phyloP scores from a whole-genome alignment of 2,113 vertebrate genomes.

The Semnornis frantzii region DNA sequence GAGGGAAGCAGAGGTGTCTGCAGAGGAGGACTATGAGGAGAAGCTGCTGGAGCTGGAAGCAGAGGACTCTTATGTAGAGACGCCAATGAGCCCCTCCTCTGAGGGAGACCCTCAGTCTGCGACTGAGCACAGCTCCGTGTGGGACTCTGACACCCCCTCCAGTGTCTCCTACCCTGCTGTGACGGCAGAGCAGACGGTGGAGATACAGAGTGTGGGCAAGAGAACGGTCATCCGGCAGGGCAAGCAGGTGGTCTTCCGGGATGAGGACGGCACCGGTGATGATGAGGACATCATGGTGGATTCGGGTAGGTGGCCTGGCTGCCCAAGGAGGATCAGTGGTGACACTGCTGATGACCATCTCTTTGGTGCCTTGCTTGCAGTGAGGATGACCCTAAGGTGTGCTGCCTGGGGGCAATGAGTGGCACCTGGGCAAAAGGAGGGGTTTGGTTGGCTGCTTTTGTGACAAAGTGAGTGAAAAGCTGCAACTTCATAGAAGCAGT shows the following conservation, averaged over 20 bases:
- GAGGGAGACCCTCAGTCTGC: slow-evolving; percentile 69
- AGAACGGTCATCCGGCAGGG: slow-evolving; percentile 94
- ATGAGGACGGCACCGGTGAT: slow-evolving; percentile 91
- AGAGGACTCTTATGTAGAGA: slow-evolving; percentile 73
- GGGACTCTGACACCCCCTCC: slow-evolving; percentile 78
- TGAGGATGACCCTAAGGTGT: rapidly evolving
- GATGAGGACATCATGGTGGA: slow-evolving; percentile 99
- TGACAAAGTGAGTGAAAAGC: neutral
- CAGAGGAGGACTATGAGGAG: slow-evolving; percentile 67
- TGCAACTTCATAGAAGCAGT: neutral
- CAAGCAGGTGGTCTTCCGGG: slow-evolving; percentile 97
- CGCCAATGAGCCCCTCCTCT: slow-evolving; percentile 39
- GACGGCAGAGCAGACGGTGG: slow-evolving; percentile 60
- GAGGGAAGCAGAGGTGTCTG: slow-evolving; percentile 65
- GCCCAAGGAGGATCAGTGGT: too few relatives aligned
- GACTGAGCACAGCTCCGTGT: slow-evolving; percentile 62
- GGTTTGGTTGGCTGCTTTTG: neutral
- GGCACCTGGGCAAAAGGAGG: rapidly evolving
- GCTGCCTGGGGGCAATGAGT: neutral
- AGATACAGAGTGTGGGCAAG: slow-evolving; percentile 83
- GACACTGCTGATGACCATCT: rapidly evolving
- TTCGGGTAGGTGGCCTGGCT: slow-evolving; percentile 80
- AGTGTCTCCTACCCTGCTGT: slow-evolving; percentile 60
- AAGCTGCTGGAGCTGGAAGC: slow-evolving; percentile 85
- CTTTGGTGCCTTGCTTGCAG: neutral